Evolutionary conservation across 2,797 vertebrate genomes (phyloP).

Genomic region (Poliocrania exsul): DNA sequence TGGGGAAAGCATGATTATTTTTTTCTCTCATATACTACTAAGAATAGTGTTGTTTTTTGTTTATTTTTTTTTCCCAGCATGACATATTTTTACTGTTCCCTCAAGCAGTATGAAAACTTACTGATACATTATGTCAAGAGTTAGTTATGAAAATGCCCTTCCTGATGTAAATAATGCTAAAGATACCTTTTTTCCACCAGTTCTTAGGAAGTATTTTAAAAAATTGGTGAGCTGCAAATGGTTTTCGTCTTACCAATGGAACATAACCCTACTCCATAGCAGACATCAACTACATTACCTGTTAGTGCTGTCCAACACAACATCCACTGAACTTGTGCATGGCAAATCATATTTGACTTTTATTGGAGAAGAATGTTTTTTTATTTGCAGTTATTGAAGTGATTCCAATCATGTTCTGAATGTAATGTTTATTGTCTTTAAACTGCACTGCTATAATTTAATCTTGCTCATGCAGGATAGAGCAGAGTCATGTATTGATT

Average conservation of each 20-base stretch:
- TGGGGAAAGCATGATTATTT: background rate
- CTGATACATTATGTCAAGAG: background rate
- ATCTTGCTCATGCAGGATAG: background rate
- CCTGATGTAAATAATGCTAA: background rate
- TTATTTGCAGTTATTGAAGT: background rate
- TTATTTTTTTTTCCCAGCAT: fast-evolving
- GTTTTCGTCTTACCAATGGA: background rate
- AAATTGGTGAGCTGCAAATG: background rate
- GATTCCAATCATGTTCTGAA: background rate
- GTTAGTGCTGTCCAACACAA: background rate
- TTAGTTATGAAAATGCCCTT: background rate
- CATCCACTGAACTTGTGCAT: background rate
- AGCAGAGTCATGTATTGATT: background rate
- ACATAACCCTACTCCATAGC: background rate
- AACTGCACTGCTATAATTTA: background rate
- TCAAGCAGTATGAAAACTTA: background rate
- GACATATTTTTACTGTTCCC: background rate
- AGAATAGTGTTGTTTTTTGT: background rate
- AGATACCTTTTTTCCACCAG: background rate
- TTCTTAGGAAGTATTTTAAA: background rate
- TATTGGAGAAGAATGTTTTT: background rate
- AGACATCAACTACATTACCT: background rate
- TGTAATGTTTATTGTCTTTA: background rate
- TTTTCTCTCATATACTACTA: background rate
- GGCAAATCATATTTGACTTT: background rate